These are phyloP conservation scores for Dolomedes plantarius DNA, from an alignment of 2,888 invertebrate species.

Conservation along the genomic window DNA sequence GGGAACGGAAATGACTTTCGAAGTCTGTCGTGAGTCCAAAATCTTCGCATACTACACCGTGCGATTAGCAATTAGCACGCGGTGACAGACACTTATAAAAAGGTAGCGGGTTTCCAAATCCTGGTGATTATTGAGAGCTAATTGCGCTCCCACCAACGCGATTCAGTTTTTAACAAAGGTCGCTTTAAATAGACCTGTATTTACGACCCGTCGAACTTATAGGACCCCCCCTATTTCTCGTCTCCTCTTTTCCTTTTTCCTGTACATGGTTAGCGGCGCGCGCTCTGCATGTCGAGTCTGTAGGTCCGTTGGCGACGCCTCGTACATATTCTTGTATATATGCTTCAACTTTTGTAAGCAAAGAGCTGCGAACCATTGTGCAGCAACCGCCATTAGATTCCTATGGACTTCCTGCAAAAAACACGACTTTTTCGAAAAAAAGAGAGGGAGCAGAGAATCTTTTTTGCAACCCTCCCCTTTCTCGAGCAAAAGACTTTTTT, in stretches of 20 bases:
- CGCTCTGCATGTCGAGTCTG: constrained; percentile 28
- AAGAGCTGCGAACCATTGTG: constrained; percentile 65
- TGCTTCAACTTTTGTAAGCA: constrained; percentile 62
- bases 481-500: constrained; percentile 45
- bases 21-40: too few relatives aligned
- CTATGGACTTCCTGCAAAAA: constrained; percentile 69
- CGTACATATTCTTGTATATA: constrained; percentile 19
- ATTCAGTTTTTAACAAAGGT: too few relatives aligned
- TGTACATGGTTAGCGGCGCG: constrained; percentile 22
- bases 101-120: too few relatives aligned
- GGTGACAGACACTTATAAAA: too few relatives aligned
- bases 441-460: neutral
- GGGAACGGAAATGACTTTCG: too few relatives aligned
- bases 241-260: neutral
- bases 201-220: constrained; percentile 58
- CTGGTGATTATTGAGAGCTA: too few relatives aligned
- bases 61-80: too few relatives aligned
- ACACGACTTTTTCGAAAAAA: constrained; percentile 27
- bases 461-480: constrained; percentile 24
- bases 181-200: constrained; percentile 69
- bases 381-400: constrained; percentile 68
- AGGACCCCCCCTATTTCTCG: constrained; percentile 22
- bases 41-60: too few relatives aligned
- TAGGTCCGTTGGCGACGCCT: constrained; percentile 56
- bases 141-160: too few relatives aligned